Evolutionary conservation across 2,113 vertebrate species (phyloP), one percentile per base, ranked within the genome.

Genomic region (Sisor rabdophorus): DNA sequence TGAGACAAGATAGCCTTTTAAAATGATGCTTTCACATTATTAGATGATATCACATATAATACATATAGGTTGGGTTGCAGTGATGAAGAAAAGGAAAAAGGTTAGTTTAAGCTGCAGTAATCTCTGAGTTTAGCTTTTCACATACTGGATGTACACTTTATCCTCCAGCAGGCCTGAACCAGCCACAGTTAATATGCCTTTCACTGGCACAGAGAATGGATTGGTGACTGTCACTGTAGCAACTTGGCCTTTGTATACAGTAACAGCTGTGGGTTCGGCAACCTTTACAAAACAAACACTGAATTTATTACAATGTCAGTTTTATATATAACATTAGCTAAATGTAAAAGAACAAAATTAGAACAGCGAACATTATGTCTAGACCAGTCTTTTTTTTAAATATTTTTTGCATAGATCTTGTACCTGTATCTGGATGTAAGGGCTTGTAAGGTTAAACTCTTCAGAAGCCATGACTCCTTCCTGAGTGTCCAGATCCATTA

Each of bases 401-500:
- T 4, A 54, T 52, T 4, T 22, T 64, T 30, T 28, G 7, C 16
- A 17, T 54, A 15, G 52, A 16, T 24, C 2, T 71, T 50, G 4
- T 84, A 91, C 91, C 90, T 89, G 10, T 68, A 93, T 87, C 52
- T 2, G 40, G 40, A 93, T 86, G 52, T 80, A 1, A 44, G 90
- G 83, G 11, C 26, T 85, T 77, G 40, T 20, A 8, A 93, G 82
- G 60, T 90, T 91, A 71, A 92, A 90, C 86, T 93, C 92, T 68
- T 92, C 85, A 4, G 82, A 81, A 26, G 83, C 87, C 69, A 93
- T 78, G 8, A 82, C 59, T n/a, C 78, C 77, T 69, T 91, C 83
- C 0, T 82, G 76, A 64, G 64, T 88, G 55, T 8, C n/a, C 40
- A 26, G 28, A 55, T 93, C 91, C 78, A 88, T 82, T 71, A 91